Percentiles rank a stretch among this genome's conserved stretches.
Conservation (phyloP, 2,888 invertebrate species). For the Orchesella flavescens region DNA sequence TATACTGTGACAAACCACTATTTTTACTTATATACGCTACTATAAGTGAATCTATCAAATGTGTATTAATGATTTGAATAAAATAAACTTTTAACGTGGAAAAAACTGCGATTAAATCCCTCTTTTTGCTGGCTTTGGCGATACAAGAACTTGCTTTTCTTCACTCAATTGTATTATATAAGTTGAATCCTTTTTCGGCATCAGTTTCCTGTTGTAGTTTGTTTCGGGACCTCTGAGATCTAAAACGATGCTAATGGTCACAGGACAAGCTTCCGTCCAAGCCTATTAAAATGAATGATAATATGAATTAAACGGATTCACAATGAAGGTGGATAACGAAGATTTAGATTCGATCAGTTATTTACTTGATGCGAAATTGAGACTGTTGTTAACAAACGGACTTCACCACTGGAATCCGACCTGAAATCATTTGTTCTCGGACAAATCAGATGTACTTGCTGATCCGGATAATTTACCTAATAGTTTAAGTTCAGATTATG, state of each 20-base stretch:
- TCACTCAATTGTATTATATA: slow-evolving; percentile 87
- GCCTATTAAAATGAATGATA: slow-evolving; percentile 64
- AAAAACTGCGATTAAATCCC: slow-evolving; percentile 76
- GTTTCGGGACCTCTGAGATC: slow-evolving; percentile 77
- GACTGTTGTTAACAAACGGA: slow-evolving; percentile 87
- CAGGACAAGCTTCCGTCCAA: slow-evolving; percentile 92
- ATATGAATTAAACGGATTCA: neutral
- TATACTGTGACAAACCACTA: slow-evolving; percentile 14
- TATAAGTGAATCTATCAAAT: neutral
- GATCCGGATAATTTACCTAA: slow-evolving; percentile 86
- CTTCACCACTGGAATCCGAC: slow-evolving; percentile 73
- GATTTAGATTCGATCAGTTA: neutral
- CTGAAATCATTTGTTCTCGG: slow-evolving; percentile 86
- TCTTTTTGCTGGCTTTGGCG: slow-evolving; percentile 90
- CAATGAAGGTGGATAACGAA: neutral
- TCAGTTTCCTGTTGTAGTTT: slow-evolving; percentile 71
- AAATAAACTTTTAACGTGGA: slow-evolving; percentile 22
- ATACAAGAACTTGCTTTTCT: slow-evolving; percentile 88
- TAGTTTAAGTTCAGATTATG: no score
- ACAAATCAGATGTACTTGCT: slow-evolving; percentile 86
- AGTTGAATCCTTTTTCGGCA: slow-evolving; percentile 75
- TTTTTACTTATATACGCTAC: slow-evolving; percentile 1
- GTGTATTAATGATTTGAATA: neutral
- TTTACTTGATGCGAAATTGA: slow-evolving; percentile 88
- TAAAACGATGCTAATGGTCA: slow-evolving; percentile 88